Evolutionary conservation across 2,113 vertebrate genomes (phyloP).

Genomic region (Morone saxatilis): DNA sequence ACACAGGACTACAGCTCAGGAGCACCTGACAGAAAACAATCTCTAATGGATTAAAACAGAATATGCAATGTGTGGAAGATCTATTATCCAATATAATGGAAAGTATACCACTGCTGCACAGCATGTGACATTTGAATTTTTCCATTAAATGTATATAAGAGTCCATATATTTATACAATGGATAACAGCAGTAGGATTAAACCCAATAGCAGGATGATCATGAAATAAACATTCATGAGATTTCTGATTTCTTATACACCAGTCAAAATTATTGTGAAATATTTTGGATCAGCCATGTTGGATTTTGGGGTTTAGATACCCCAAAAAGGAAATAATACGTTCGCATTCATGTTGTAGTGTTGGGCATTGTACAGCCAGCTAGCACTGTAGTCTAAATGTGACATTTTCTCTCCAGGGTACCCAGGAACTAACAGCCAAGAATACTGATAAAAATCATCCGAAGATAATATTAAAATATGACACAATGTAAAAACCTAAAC

Average conservation of each 20-base stretch:
- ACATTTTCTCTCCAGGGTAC: constrained; percentile 13
- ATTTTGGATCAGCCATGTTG: constrained; percentile 2
- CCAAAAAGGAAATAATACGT: background rate
- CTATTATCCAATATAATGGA: constrained; percentile 8
- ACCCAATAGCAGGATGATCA: background rate
- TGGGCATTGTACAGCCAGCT: constrained; percentile 7
- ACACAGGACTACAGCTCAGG: constrained; percentile 32
- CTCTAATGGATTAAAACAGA: constrained; percentile 54
- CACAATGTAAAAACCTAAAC: background rate
- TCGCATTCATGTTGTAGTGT: constrained; percentile 8
- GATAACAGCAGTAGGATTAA: background rate
- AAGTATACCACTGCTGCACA: background rate
- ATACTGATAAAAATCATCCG: background rate
- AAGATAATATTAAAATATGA: background rate
- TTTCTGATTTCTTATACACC: background rate
- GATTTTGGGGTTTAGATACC: background rate
- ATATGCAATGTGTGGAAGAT: constrained; percentile 16
- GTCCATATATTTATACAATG: background rate
- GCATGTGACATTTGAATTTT: constrained; percentile 26
- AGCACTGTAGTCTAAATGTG: constrained; percentile 34
- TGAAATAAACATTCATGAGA: background rate
- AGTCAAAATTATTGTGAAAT: background rate
- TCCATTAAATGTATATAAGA: constrained; percentile 22
- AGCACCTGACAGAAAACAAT: constrained; percentile 36
- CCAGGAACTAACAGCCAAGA: background rate